A percentile compares a stretch with the other conserved stretches of the same genome.
Conservation (phyloP, 2,888 invertebrate genomes). For the Polydrusus cervinus region DNA sequence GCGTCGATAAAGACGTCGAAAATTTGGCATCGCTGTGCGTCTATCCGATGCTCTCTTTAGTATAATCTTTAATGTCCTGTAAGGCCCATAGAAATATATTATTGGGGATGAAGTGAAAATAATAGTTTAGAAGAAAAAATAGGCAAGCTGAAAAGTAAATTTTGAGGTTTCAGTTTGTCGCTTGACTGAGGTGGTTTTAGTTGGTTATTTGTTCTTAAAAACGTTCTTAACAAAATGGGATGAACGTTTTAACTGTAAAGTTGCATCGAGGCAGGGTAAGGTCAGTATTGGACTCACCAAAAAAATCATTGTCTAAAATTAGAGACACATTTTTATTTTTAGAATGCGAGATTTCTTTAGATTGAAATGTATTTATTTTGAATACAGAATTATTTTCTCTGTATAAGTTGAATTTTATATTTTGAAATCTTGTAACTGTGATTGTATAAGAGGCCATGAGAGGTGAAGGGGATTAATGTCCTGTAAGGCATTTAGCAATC, state of each 20-base stretch:
- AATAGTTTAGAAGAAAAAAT: not conserved
- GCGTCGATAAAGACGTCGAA: slow-evolving; percentile 48
- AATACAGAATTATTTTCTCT: too few species aligned
- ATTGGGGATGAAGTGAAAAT: not conserved
- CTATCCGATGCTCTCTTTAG: slow-evolving; percentile 24
- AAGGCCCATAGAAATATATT: slow-evolving; percentile 4
- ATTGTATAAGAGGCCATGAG: too few species aligned
- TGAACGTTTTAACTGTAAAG: not conserved
- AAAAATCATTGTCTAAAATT: not conserved
- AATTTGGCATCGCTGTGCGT: slow-evolving; percentile 47
- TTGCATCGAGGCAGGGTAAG: slow-evolving; percentile 35
- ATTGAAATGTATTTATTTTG: not conserved
- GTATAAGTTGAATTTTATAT: too few species aligned
- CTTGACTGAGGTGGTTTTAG: not conserved
- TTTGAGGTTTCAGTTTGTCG: not conserved
- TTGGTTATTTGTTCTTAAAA: too few species aligned
- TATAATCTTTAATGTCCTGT: slow-evolving; percentile 1
- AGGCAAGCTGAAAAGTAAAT: not conserved
- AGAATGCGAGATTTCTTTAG: not conserved
- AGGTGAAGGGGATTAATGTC: too few species aligned
- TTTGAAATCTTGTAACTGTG: too few species aligned
- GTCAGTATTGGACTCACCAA: slow-evolving; percentile 27
- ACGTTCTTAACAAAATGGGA: slow-evolving; percentile 4
- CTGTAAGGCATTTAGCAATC: too few species aligned
- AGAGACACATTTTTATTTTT: not conserved